These are phyloP conservation scores for Caenorhabditis drosophilae DNA, from an alignment of 2,888 invertebrate genomes.

Conservation along the genomic window DNA sequence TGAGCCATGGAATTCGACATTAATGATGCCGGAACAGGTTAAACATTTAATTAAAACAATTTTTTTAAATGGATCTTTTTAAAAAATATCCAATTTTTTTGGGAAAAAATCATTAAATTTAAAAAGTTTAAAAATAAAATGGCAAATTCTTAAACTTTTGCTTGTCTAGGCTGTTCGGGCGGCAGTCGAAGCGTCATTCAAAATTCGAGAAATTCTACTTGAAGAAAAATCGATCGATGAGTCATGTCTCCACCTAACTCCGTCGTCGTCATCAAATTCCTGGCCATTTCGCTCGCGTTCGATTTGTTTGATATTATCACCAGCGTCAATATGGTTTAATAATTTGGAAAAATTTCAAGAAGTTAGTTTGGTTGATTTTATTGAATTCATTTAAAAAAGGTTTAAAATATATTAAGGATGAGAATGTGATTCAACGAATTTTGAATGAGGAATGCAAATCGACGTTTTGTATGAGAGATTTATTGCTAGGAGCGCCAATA, in stretches of 20 bases:
- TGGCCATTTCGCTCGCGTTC: slow-evolving; percentile 39
- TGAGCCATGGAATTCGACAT: slow-evolving; percentile 58
- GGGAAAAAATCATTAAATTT: slow-evolving; percentile 1
- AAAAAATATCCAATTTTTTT: not conserved
- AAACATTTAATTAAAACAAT: too few relatives aligned
- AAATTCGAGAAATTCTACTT: slow-evolving; percentile 21
- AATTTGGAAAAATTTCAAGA: slow-evolving; percentile 37
- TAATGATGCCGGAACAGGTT: slow-evolving; percentile 51
- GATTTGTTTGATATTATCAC: slow-evolving; percentile 57
- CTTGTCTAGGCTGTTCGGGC: slow-evolving; percentile 52
- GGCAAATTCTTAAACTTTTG: too few relatives aligned
- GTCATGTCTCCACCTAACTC: slow-evolving; percentile 19
- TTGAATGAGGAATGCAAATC: slow-evolving; percentile 57
- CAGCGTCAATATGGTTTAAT: slow-evolving; percentile 58
- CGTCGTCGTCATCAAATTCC: not conserved
- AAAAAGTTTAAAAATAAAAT: not conserved
- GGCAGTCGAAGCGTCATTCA: slow-evolving; percentile 48
- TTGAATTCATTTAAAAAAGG: not conserved
- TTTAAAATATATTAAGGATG: slow-evolving; percentile 44
- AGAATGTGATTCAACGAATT: slow-evolving; percentile 49
- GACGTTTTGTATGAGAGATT: slow-evolving; percentile 57
- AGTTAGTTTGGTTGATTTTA: slow-evolving; percentile 13
- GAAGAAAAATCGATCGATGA: slow-evolving; percentile 31
- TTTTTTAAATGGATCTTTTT: not conserved
- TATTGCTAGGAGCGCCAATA: slow-evolving; percentile 59